Evolutionary conservation across 2,888 invertebrate genomes (phyloP).

Genomic region (Schizotus pectinicornis): DNA sequence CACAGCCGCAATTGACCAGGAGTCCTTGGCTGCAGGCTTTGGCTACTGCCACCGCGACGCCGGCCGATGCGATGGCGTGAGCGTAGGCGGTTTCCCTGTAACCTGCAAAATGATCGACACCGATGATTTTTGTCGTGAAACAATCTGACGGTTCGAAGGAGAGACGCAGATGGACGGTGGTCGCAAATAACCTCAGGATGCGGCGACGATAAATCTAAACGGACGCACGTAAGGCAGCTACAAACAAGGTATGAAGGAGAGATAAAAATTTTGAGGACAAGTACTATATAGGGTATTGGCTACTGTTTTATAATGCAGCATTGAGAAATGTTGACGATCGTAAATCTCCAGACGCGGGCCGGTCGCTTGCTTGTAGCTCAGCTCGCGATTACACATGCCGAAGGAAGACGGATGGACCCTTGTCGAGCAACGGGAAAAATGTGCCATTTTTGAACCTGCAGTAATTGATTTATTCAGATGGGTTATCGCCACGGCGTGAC

Average conservation of each 20-base stretch:
- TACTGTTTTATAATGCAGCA: conserved; percentile 55
- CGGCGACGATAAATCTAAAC: conserved; percentile 53
- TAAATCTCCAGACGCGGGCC: conserved; percentile 48
- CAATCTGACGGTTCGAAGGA: neutral
- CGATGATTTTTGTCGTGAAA: neutral
- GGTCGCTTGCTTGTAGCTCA: conserved; percentile 19
- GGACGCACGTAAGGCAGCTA: conserved; percentile 53
- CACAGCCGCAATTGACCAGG: conserved; percentile 85
- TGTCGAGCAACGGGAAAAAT: conserved; percentile 1
- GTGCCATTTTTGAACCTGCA: conserved; percentile 1
- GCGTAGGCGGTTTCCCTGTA: conserved; percentile 90
- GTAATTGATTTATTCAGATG: conserved; percentile 5
- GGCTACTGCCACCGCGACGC: conserved; percentile 87
- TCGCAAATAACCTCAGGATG: conserved; percentile 52
- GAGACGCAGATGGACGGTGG: conserved; percentile 35
- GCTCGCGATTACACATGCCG: conserved; percentile 31
- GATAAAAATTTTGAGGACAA: conserved; percentile 60
- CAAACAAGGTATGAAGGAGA: conserved; percentile 59
- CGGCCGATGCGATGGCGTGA: conserved; percentile 87
- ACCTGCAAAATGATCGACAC: conserved; percentile 63
- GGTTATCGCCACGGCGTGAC: neutral
- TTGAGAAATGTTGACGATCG: conserved; percentile 50
- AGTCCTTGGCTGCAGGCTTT: conserved; percentile 87
- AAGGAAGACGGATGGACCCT: conserved; percentile 35
- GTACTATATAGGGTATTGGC: conserved; percentile 58